Percentiles rank a stretch among this genome's conserved stretches.
Conservation (phyloP, 2,113 vertebrate genomes). For the Xerus inauris region DNA sequence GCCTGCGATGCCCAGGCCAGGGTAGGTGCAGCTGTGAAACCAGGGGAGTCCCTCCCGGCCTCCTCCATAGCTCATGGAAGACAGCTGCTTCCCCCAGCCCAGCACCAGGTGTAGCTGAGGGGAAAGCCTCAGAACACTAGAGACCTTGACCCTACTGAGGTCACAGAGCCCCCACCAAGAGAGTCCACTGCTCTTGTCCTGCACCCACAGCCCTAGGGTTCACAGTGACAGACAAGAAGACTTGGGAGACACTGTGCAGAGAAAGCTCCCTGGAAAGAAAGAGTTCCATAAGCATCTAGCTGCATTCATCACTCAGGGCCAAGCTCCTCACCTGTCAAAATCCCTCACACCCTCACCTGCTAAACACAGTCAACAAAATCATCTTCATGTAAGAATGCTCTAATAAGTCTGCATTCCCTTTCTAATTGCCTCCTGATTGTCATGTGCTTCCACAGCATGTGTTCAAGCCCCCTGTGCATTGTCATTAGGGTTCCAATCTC, state of each 20-base stretch:
- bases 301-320: not conserved
- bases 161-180: not conserved
- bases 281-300: not conserved
- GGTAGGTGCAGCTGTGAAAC: not conserved
- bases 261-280: not conserved
- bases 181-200: not conserved
- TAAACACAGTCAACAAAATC: not conserved
- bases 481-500: not conserved
- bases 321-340: not conserved
- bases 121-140: not conserved
- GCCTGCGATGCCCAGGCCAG: not conserved
- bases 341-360: not conserved
- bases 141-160: conserved; percentile 2
- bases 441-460: not conserved
- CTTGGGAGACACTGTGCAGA: not conserved
- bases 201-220: not conserved
- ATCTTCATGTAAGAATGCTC: accelerated
- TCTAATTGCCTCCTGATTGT: not conserved
- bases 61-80: not conserved
- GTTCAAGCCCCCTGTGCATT: not conserved
- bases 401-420: not conserved
- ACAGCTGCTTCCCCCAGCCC: not conserved
- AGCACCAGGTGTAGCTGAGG: not conserved
- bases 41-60: not conserved
- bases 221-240: not conserved